Evolutionary conservation across 2,797 vertebrate genomes (phyloP), one percentile per base, ranked within the genome.

Genomic region (Sebastes baramenuke): DNA sequence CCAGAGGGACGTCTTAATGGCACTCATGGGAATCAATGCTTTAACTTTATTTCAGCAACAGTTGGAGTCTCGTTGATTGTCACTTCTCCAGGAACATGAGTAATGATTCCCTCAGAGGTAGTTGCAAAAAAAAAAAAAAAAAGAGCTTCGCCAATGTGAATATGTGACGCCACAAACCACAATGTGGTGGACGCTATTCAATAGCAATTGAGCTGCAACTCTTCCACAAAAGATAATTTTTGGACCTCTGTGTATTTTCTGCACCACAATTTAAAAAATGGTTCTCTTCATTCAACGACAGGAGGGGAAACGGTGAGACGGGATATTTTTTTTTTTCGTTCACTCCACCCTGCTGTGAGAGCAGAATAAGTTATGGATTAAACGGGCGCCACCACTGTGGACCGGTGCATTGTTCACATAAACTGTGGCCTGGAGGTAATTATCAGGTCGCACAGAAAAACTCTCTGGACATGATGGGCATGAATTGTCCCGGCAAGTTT

Each of bases 401-500:
- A 83, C 12, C 8, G 22, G 8, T 69, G 72, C 27, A 83, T 83
- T 88, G 82, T 89, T 77, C 79, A 79, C 71, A 75, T 85, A 80
- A 86, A 77, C 73, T 82, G 70, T 65, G 27, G 30, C 87, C 46
- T 8, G n/a, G 42, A 86, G 77, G 87, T 87, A 87, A 90, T 91
- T 89, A 91, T 77, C 10, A 20, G 73, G 83, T 72, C 42, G 27
- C 49, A 74, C 65, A 81, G 75, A 87, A 64, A 64, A 87, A 68
- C 38, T 67, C 68, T 74, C 38, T 54, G 52, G 75, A 80, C 65
- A 72, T 82, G 81, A 90, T 75, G 80, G 80, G 59, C 76, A 87
- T 54, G 59, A 84, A 89, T 90, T 89, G 89, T 86, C 81, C 78
- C 81, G 34, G 81, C 62, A 73, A 84, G 75, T 85, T 88, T 84